Base-by-base conservation (phyloP, 2,113 vertebrate genomes). In the Pygoscelis antarcticus region DNA sequence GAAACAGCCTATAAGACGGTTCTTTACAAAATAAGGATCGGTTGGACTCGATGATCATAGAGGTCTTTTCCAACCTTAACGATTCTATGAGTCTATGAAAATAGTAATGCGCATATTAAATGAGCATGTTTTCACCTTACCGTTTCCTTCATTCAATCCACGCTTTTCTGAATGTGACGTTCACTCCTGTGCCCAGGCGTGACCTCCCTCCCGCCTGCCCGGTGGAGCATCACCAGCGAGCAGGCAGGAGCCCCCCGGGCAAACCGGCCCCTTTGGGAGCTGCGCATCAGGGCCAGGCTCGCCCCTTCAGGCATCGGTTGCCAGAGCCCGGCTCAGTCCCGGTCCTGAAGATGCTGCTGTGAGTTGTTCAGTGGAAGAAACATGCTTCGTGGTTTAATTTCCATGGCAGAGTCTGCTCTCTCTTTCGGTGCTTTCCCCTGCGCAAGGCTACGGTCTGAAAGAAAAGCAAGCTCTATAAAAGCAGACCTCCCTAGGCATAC, bases 261-360 rank as follows among this genome's bases (percentile, higher is more conserved):
- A 36, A 11, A 51, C 8, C 2, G 7, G 5, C 13, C 55, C 68
- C 57, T 72, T 47, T 2, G 7, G 79, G 49, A 87, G 66, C 70
- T 27, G 62, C 9, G 8, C 13, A 2, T 7, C 71, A 70, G 42
- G 61, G 49, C 49, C 64, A 46, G 51, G 49, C 51, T 72, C 8
- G 1, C 26, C 44, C 55, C 38, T 54, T 38, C 1, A 2, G 40
- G 55, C 30, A 61, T 16, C 9, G 3, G 11, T 27, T 1, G 1
- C 46, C 57, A 27, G 38, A 57, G 82, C 29, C 16, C 19, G 46
- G 36, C 38, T 91, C 55, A 17, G 26, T 22, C 52, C 26, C 3
- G 2, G 27, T 27, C 44, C 17, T 47, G 72, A 65, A 68, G 65
- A 22, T 38, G 74, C 69, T 83, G 68, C 74, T 10, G 42, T 1